phyloP scores from a whole-genome alignment of 2,797 vertebrate genomes.

The Gephyroberyx darwinii region DNA sequence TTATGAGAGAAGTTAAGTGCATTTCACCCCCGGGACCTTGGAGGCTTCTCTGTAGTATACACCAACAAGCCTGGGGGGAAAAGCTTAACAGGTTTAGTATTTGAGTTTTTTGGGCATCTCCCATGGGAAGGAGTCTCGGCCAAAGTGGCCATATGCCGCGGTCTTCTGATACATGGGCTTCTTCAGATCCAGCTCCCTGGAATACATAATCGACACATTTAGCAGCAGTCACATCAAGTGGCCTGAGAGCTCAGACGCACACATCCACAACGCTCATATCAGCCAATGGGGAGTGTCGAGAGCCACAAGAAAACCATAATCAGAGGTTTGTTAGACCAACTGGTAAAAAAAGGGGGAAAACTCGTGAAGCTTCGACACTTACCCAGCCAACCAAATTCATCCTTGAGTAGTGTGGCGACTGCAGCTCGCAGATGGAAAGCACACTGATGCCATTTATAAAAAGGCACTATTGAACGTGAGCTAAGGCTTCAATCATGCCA shows the following conservation, averaged over 20 bases:
- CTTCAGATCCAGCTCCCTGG: constrained; percentile 99
- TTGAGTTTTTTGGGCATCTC: constrained; percentile 97
- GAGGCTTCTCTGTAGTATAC: constrained; percentile 98
- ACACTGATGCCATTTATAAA: constrained; percentile 45
- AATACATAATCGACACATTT: constrained; percentile 93
- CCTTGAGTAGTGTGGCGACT: constrained; percentile 47
- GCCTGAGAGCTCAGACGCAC: constrained; percentile 41
- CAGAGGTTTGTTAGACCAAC: constrained; percentile 24
- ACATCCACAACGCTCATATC: constrained; percentile 42
- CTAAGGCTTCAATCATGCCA: constrained; percentile 7
- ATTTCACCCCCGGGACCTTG: constrained; percentile 87
- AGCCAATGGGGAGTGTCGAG: constrained; percentile 15
- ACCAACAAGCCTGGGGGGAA: constrained; percentile 90
- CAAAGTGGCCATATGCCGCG: constrained; percentile 98
- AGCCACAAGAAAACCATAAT: constrained; percentile 8
- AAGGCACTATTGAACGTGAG: constrained; percentile 12
- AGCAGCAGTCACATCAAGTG: constrained; percentile 72
- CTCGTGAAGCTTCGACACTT: constrained; percentile 61
- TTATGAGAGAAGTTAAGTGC: constrained; percentile 65
- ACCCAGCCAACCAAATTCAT: constrained; percentile 63
- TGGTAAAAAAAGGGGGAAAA: constrained; percentile 18
- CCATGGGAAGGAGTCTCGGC: constrained; percentile 97
- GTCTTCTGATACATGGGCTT: constrained; percentile 98
- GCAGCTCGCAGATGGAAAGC: constrained; percentile 63
- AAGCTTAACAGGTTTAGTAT: constrained; percentile 92